Evolutionary conservation across 2,797 vertebrate genomes (phyloP).

Genomic region (Pipistrellus kuhlii): DNA sequence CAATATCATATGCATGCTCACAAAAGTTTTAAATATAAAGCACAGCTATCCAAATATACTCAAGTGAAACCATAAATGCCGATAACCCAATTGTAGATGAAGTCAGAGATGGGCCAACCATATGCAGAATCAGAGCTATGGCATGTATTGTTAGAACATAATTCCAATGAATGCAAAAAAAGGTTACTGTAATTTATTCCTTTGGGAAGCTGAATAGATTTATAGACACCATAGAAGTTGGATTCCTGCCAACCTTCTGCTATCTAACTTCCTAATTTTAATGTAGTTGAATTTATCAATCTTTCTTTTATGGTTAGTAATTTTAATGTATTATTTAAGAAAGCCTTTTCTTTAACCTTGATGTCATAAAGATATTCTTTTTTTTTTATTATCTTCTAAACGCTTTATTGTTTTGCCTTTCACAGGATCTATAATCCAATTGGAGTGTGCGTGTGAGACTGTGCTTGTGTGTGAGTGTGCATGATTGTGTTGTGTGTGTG

Average conservation of each 20-base stretch:
- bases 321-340: slow-evolving; percentile 72
- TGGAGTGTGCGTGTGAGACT: background rate
- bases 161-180: slow-evolving; percentile 62
- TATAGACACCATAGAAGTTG: slow-evolving; percentile 71
- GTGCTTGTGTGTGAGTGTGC: background rate
- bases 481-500: background rate
- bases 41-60: background rate
- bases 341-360: slow-evolving; percentile 35
- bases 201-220: slow-evolving; percentile 71
- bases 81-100: background rate
- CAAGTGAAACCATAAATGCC: slow-evolving; percentile 4
- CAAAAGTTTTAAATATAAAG: background rate
- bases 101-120: background rate
- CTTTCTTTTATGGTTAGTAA: slow-evolving; percentile 71
- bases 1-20: background rate
- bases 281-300: slow-evolving; percentile 77
- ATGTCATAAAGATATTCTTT: slow-evolving; percentile 64
- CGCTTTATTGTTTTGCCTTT: slow-evolving; percentile 56
- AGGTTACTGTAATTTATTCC: slow-evolving; percentile 80
- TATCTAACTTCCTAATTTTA: slow-evolving; percentile 77
- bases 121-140: background rate
- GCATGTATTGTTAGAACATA: slow-evolving; percentile 24
- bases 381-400: slow-evolving; percentile 67
- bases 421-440: background rate
- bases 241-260: slow-evolving; percentile 70